A percentile compares a stretch with the other conserved stretches of the same genome.
These are phyloP conservation scores for Cynodonichthys magdalenae DNA, from an alignment of 2,797 vertebrate genomes.

Conservation along the genomic window DNA sequence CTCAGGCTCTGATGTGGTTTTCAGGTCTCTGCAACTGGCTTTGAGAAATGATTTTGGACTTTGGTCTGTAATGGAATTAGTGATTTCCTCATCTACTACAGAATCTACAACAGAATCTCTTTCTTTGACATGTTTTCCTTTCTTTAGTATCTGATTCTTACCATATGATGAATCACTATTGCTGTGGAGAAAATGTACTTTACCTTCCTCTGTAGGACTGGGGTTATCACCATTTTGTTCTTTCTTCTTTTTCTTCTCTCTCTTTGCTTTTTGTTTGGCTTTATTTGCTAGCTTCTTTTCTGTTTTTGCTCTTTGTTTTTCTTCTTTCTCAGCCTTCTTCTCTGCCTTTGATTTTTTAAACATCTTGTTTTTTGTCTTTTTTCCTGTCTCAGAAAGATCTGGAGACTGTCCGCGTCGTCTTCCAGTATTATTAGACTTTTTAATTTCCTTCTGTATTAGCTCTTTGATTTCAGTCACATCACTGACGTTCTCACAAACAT, in stretches of 20 bases:
- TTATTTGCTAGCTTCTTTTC: conserved; percentile 46
- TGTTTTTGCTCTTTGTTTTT: conserved; percentile 33
- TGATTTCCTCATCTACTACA: conserved; percentile 42
- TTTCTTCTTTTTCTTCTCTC: conserved; percentile 52
- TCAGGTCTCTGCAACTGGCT: conserved; percentile 73
- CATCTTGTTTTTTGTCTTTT: conserved; percentile 57
- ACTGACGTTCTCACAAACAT: conserved; percentile 15
- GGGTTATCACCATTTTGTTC: conserved; percentile 41
- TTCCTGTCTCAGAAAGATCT: neutral
- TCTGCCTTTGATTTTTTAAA: conserved; percentile 63
- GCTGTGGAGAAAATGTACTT: conserved; percentile 29
- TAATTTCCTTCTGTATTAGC: conserved; percentile 24
- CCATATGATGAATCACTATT: conserved; percentile 48
- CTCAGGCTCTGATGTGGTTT: conserved; percentile 52
- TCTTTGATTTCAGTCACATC: conserved; percentile 41
- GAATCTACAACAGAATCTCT: conserved; percentile 27
- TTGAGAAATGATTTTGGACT: conserved; percentile 77
- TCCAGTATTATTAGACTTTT: conserved; percentile 11
- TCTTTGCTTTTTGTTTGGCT: conserved; percentile 62
- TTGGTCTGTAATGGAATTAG: conserved; percentile 61
- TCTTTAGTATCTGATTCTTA: conserved; percentile 53
- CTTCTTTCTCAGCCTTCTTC: conserved; percentile 52
- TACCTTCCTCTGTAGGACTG: conserved; percentile 20
- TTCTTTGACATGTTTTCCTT: conserved; percentile 45
- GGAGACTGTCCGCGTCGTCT: conserved; percentile 8